Evolutionary conservation across 2,113 vertebrate species (phyloP).

Genomic region (Marmota flaviventris): DNA sequence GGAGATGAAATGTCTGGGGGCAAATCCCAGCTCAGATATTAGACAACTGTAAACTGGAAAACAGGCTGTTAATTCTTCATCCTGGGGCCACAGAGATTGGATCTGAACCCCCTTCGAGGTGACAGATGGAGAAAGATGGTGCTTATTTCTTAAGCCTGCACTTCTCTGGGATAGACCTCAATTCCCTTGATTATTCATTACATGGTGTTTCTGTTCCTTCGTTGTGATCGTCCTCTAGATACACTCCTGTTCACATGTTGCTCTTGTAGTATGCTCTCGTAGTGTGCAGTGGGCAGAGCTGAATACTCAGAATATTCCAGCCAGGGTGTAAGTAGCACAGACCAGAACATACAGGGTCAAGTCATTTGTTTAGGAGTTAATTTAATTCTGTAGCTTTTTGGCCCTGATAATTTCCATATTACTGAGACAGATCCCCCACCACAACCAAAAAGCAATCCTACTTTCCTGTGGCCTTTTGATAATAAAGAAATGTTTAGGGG

Average conservation of each 20-base stretch:
- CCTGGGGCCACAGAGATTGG: not conserved
- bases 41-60: not conserved
- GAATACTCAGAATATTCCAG: slow-evolving; percentile 40
- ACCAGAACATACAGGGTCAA: not conserved
- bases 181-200: not conserved
- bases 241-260: not conserved
- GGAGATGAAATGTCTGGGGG: not conserved
- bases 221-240: not conserved
- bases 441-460: not conserved
- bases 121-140: not conserved
- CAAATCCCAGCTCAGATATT: not conserved
- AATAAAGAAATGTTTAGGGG: slow-evolving; percentile 23
- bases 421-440: not conserved
- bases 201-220: slow-evolving; percentile 16
- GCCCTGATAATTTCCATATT: slow-evolving; percentile 16
- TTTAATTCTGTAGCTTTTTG: slow-evolving; percentile 34
- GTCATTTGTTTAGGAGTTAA: slow-evolving; percentile 43
- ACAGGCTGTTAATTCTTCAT: not conserved
- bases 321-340: not conserved
- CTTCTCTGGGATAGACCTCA: not conserved
- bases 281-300: not conserved
- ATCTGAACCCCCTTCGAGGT: not conserved
- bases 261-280: not conserved
- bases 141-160: not conserved
- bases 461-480: slow-evolving; percentile 8